phyloP scores from a whole-genome alignment of 2,113 vertebrate genomes.

The Synchiropus splendidus region DNA sequence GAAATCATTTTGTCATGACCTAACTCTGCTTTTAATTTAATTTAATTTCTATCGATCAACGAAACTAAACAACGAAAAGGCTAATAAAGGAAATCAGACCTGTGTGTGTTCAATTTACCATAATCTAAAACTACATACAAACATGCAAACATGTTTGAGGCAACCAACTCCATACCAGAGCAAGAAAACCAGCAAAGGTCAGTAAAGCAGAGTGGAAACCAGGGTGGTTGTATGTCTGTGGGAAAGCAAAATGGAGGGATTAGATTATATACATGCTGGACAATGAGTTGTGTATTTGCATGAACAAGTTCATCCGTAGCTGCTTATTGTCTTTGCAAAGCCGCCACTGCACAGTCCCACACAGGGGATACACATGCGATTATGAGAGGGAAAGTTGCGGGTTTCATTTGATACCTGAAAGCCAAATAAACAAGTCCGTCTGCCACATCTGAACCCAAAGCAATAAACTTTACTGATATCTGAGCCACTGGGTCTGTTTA shows the following conservation, averaged over 20 bases:
- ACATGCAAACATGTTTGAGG: background rate
- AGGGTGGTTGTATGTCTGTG: constrained; percentile 12
- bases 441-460: constrained; percentile 28
- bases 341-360: constrained; percentile 14
- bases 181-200: background rate
- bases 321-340: constrained; percentile 45
- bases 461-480: constrained; percentile 48
- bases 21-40: too few relatives aligned
- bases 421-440: constrained; percentile 50
- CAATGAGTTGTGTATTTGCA: constrained; percentile 43
- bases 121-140: background rate
- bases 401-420: constrained; percentile 53
- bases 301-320: constrained; percentile 34
- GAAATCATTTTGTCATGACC: too few relatives aligned
- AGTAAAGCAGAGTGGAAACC: too few relatives aligned
- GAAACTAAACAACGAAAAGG: background rate
- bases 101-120: background rate
- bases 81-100: background rate
- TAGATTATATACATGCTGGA: constrained; percentile 15
- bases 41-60: too few relatives aligned
- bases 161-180: background rate
- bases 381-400: constrained; percentile 22
- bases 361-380: constrained; percentile 6
- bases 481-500: constrained; percentile 39
- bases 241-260: constrained; percentile 28